Conservation (phyloP, 2,113 vertebrate genomes). For the Stegostoma tigrinum region DNA sequence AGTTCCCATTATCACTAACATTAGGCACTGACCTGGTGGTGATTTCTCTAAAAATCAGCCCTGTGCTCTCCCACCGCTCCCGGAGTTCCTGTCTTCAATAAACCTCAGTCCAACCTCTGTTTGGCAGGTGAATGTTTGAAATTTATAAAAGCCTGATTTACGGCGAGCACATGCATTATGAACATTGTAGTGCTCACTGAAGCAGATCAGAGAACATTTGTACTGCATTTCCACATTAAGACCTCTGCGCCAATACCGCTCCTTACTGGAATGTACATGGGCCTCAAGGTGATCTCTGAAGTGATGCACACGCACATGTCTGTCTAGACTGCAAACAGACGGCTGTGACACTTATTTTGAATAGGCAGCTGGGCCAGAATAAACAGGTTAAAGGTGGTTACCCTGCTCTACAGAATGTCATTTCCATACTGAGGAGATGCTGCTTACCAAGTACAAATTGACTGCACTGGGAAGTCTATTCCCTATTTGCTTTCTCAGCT, state of each 20-base stretch:
- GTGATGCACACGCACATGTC: background rate
- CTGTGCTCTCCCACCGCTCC: background rate
- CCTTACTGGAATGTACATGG: background rate
- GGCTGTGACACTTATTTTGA: background rate
- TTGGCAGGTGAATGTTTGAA: background rate
- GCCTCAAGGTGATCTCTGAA: background rate
- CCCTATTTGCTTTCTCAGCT: background rate
- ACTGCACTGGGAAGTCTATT: background rate
- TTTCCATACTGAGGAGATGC: background rate
- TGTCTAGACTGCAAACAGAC: background rate
- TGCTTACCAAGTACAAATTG: background rate
- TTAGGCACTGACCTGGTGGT: background rate
- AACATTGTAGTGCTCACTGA: background rate
- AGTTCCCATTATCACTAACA: no score
- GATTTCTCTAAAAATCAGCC: background rate
- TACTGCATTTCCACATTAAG: background rate
- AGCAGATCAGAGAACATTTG: conserved; percentile 17
- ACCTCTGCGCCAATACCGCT: background rate
- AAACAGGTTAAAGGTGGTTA: background rate
- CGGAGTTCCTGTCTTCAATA: background rate
- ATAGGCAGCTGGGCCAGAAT: background rate
- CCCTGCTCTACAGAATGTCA: background rate
- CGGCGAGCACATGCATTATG: background rate
- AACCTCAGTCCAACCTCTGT: background rate
- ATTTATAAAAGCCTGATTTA: conserved; percentile 16